phyloP scores from a whole-genome alignment of 2,888 invertebrate genomes.

The Biston stratarius region DNA sequence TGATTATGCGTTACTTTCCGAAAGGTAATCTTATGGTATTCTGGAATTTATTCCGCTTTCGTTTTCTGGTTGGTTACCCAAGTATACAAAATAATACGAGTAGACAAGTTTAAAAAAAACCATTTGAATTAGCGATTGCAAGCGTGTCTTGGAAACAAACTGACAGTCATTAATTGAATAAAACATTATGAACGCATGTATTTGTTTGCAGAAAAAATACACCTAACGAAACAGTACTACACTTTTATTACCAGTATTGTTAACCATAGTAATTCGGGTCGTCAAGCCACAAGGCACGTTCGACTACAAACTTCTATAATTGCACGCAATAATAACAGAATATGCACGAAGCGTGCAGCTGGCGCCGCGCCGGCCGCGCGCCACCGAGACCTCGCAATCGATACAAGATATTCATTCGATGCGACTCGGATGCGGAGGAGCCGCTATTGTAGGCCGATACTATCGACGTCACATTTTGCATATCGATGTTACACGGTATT shows the following conservation, averaged over 20 bases:
- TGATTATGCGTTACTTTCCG: too few relatives aligned
- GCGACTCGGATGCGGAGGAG: conserved; percentile 51
- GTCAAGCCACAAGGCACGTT: conserved; percentile 3
- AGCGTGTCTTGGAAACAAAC: too few relatives aligned
- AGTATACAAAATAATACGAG: too few relatives aligned
- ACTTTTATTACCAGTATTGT: neutral
- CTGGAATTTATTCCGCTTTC: too few relatives aligned
- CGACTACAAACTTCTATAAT: conserved; percentile 8
- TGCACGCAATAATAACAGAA: conserved; percentile 21
- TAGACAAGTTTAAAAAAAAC: too few relatives aligned
- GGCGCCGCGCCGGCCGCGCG: conserved; percentile 59
- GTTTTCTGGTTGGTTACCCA: too few relatives aligned
- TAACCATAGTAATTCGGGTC: neutral
- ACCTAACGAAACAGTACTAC: too few relatives aligned
- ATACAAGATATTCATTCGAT: conserved; percentile 77
- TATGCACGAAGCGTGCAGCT: conserved; percentile 48
- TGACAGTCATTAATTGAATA: too few relatives aligned
- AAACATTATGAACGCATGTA: too few relatives aligned
- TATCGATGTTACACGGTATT: conserved; percentile 29
- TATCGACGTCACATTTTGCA: conserved; percentile 33
- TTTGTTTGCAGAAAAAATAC: too few relatives aligned
- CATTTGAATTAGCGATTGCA: too few relatives aligned
- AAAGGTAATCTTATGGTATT: too few relatives aligned
- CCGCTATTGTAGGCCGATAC: conserved; percentile 31
- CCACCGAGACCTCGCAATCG: conserved; percentile 59